phyloP scores from a whole-genome alignment of 1,140 invertebrate genomes.

The Pseudomyrmex pallidus region DNA sequence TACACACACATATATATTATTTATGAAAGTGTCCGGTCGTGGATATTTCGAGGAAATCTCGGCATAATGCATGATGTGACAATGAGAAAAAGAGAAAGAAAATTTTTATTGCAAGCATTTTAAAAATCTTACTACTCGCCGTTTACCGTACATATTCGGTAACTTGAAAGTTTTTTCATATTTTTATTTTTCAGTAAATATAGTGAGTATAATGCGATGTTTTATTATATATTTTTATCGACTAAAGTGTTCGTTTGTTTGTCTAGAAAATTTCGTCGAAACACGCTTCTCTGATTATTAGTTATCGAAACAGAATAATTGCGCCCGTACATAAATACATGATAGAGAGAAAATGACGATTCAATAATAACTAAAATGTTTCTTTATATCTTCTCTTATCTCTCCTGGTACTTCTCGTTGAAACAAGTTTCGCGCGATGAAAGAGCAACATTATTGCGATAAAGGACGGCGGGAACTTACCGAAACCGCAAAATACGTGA shows the following conservation, averaged over 20 bases:
- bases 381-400: neutral
- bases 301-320: neutral
- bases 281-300: neutral
- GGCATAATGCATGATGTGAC: neutral
- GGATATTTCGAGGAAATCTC: neutral
- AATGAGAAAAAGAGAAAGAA: too few species aligned
- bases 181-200: too few species aligned
- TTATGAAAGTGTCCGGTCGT: neutral
- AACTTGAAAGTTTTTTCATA: neutral
- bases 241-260: too few species aligned
- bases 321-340: too few species aligned
- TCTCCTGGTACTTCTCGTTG: too few species aligned
- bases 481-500: neutral
- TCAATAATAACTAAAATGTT: neutral
- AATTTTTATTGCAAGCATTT: neutral
- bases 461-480: neutral
- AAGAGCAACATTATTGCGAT: constrained; percentile 6
- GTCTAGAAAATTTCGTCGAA: too few species aligned
- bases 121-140: too few species aligned
- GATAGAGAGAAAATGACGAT: too few species aligned
- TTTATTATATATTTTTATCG: too few species aligned
- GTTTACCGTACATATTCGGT: neutral
- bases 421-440: neutral
- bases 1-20: neutral
- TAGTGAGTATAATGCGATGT: too few species aligned